These are phyloP conservation scores for Neolamprologus kungweensis DNA, from an alignment of 2,113 vertebrate genomes.

Conservation along the genomic window DNA sequence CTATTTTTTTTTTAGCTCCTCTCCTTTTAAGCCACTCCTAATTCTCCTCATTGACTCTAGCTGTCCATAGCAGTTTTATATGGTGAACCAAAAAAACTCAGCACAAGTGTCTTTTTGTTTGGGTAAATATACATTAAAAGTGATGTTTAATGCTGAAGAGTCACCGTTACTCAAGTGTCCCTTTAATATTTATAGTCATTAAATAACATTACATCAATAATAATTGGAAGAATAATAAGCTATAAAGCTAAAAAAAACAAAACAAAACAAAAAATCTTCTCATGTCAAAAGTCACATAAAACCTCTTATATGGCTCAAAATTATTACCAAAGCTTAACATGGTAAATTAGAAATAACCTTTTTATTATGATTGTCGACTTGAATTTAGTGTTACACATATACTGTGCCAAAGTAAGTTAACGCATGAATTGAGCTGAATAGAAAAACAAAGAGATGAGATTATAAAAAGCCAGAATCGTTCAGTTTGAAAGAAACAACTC, in stretches of 20 bases:
- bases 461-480: neutral
- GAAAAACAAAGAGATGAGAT: neutral
- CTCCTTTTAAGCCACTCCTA: neutral
- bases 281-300: neutral
- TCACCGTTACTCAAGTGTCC: neutral
- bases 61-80: neutral
- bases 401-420: neutral
- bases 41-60: neutral
- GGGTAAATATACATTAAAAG: neutral
- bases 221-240: neutral
- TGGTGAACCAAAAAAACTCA: neutral
- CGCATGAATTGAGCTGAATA: neutral
- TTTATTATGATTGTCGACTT: neutral
- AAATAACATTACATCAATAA: neutral
- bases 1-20: neutral
- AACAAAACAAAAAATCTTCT: accelerated
- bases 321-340: neutral
- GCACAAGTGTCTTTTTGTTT: neutral
- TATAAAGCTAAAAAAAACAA: neutral
- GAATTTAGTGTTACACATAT: neutral
- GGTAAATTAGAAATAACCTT: neutral
- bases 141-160: neutral
- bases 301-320: neutral
- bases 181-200: neutral
- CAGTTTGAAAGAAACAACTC: neutral